Percentiles rank a stretch among this genome's conserved stretches.
Evolutionary conservation across 2,888 invertebrate species (phyloP).

Genomic region (Harpagoxenus sublaevis): DNA sequence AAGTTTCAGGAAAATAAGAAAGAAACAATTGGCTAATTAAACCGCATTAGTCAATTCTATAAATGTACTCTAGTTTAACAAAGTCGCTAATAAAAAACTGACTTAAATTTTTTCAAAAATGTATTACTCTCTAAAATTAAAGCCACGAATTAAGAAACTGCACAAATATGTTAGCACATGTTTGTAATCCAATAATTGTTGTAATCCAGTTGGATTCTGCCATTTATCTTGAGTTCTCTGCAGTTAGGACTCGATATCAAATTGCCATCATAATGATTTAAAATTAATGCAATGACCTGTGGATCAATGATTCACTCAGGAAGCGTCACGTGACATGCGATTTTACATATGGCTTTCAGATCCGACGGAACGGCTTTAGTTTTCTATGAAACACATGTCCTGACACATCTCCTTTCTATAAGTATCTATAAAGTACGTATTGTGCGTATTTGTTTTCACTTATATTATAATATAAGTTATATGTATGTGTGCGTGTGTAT

Average conservation of each 20-base stretch:
- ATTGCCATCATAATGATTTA: not conserved
- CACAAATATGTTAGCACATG: not conserved
- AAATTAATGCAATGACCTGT: constrained; percentile 70
- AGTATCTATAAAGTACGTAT: constrained; percentile 41
- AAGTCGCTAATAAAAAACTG: not conserved
- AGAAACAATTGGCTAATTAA: not conserved
- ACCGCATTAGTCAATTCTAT: not conserved
- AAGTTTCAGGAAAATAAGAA: not conserved
- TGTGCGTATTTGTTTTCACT: not conserved
- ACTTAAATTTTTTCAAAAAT: not conserved
- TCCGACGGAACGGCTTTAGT: constrained; percentile 10
- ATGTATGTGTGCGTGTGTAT: not conserved
- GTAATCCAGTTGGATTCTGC: not conserved
- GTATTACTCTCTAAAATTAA: not conserved
- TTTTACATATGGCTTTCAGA: constrained; percentile 48
- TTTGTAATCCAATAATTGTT: not conserved
- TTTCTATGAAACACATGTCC: not conserved
- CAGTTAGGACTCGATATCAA: not conserved
- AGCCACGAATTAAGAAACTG: not conserved
- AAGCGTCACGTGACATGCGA: constrained; percentile 68
- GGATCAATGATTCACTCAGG: constrained; percentile 73
- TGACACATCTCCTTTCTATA: constrained; percentile 14
- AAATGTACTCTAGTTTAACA: not conserved
- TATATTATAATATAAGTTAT: not conserved
- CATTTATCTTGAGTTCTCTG: not conserved